Percentiles rank a stretch among this genome's conserved stretches.
These are phyloP conservation scores for Latrodectus hesperus DNA, from an alignment of 2,888 invertebrate species.

Conservation along the genomic window DNA sequence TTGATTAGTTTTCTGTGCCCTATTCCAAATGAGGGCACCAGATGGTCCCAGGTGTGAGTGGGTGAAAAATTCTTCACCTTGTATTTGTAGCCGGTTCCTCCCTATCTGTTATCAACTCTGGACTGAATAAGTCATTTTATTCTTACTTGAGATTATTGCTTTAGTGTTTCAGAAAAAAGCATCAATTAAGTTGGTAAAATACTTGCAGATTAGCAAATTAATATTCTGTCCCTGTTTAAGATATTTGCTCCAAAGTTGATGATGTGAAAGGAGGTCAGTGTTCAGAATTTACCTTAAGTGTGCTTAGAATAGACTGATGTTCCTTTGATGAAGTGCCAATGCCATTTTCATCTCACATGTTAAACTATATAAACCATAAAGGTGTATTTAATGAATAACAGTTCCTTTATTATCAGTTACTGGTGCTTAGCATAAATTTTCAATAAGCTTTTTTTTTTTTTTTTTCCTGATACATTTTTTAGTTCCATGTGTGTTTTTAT, in stretches of 20 bases:
- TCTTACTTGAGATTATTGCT: too few species aligned
- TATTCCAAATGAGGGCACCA: constrained; percentile 45
- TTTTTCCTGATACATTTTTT: too few species aligned
- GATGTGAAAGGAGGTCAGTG: constrained; percentile 42
- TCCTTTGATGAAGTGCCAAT: constrained; percentile 60
- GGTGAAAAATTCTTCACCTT: constrained; percentile 23
- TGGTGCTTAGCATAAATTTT: too few species aligned
- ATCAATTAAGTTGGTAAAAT: neutral
- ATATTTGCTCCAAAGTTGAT: neutral
- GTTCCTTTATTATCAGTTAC: too few species aligned
- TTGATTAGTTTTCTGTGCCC: constrained; percentile 48
- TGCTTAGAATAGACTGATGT: constrained; percentile 42
- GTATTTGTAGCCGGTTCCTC: constrained; percentile 26
- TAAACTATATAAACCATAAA: too few species aligned
- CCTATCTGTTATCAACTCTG: constrained; percentile 15
- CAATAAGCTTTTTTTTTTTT: too few species aligned
- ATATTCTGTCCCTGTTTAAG: neutral
- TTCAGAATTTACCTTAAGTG: constrained; percentile 8
- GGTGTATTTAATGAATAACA: too few species aligned
- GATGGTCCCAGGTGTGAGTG: constrained; percentile 43
- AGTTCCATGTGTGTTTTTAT: too few species aligned
- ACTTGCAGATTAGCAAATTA: neutral
- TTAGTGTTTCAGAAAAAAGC: neutral
- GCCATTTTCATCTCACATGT: constrained; percentile 20
- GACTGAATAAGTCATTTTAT: neutral